Base-by-base conservation (phyloP, 2,797 vertebrate species). In the Eremophila alpestris region DNA sequence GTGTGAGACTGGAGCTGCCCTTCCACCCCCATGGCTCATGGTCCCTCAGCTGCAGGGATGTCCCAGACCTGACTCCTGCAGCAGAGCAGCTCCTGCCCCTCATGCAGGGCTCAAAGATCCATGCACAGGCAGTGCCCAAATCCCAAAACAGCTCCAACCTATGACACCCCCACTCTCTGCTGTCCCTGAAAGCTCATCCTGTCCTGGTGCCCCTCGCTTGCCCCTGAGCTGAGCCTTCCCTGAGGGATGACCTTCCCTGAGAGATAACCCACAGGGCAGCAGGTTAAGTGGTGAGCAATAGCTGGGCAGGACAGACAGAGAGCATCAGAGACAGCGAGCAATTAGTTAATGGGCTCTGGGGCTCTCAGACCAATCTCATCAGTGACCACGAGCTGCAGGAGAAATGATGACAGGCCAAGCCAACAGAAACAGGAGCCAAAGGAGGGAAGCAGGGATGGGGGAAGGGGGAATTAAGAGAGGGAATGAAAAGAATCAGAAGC, bases 311-410 rank as follows among this genome's bases (percentile, higher is more conserved):
- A 81, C 4, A 8, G 69, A 90, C 32, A 36, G 78, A 78, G 38
- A 89, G 93, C 29, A 2, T 21, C 69, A 83, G 76, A 46, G 55
- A 93, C 89, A 96, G 94, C 71, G 87, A 64, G 87, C 89, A 92
- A 96, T 97, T 93, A 96, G 94, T 95, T 97, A 97, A 96, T 95
- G 95, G 95, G 92, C 76, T 94, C 52, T 16, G 29, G 74, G 76
- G 91, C 80, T 51, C 88, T 92, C 75, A 80, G 77, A 83, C 43
- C 91, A 95, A 96, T 93, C 79, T 91, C 95, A 95, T 92, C 71
- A 73, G 67, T 76, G 89, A 93, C 84, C n/a, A 29, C 1, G 24
- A 89, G 89, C 75, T 78, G 78, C 56, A 46, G 88, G 32, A 93
- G 70, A n/a, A 93, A 93, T 34, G 41, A 85, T 68, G 89, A 85